Evolutionary conservation across 53 echinoderm and acorn worm genomes (phyloP).

Genomic region (Patiria pectinifera): DNA sequence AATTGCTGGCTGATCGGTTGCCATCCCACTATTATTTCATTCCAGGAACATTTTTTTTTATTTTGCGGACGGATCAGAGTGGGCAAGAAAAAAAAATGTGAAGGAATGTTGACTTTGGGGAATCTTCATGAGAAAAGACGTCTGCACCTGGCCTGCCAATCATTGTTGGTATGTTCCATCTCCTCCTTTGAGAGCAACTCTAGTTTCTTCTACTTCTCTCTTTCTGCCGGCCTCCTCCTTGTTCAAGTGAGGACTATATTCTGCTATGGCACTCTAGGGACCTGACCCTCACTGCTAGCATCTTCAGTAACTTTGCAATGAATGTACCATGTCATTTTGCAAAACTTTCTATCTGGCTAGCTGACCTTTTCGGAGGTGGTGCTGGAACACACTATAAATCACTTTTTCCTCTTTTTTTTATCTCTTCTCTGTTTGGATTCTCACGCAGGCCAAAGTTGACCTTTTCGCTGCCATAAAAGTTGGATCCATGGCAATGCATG

Average conservation of each 20-base stretch:
- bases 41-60: neutral
- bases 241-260: neutral
- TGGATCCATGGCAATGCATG: neutral
- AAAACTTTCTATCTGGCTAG: too few relatives aligned
- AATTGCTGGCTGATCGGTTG: neutral
- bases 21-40: slow-evolving; percentile 12
- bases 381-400: too few relatives aligned
- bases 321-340: too few relatives aligned
- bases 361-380: too few relatives aligned
- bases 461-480: too few relatives aligned
- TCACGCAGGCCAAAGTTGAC: too few relatives aligned
- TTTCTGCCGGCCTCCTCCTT: neutral
- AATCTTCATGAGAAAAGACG: slow-evolving; percentile 17
- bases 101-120: slow-evolving; percentile 25
- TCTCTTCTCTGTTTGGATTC: too few relatives aligned
- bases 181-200: neutral
- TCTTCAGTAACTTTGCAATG: too few relatives aligned
- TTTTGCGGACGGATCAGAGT: neutral
- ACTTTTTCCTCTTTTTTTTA: too few relatives aligned
- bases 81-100: neutral
- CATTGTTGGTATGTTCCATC: neutral
- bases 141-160: slow-evolving; percentile 42
- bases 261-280: neutral
- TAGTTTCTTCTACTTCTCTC: neutral
- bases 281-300: neutral